A percentile compares a stretch with the other conserved stretches of the same genome.
Evolutionary conservation across 2,888 invertebrate species (phyloP).

Genomic region (Macaria notata): DNA sequence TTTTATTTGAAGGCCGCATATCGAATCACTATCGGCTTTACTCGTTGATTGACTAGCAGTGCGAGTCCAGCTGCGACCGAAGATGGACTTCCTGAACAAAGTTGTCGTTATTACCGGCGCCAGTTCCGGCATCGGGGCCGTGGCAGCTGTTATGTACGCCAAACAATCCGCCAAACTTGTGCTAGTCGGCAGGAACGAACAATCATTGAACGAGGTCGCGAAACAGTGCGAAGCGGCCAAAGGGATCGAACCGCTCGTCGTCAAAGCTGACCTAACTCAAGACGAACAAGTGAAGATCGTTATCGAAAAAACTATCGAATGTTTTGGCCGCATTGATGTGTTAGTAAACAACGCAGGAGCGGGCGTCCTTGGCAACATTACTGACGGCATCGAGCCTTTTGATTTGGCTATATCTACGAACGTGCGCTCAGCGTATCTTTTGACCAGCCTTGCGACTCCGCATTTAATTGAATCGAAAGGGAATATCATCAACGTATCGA

Average conservation of each 20-base stretch:
- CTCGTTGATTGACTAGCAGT: too few relatives aligned
- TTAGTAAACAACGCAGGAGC: conserved; percentile 94
- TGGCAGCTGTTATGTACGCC: conserved; percentile 85
- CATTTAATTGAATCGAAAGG: conserved; percentile 90
- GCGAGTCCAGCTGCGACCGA: conserved; percentile 26
- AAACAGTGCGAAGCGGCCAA: conserved; percentile 76
- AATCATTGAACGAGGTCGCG: conserved; percentile 84
- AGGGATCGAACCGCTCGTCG: conserved; percentile 76
- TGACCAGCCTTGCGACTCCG: conserved; percentile 92
- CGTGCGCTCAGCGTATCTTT: conserved; percentile 87
- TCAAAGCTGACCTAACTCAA: conserved; percentile 85
- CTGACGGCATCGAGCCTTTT: conserved; percentile 90
- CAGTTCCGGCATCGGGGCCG: conserved; percentile 88
- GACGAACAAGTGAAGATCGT: conserved; percentile 86
- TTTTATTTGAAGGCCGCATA: not conserved
- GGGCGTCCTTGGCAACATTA: conserved; percentile 88
- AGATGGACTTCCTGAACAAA: conserved; percentile 83
- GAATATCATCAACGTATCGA: conserved; percentile 95
- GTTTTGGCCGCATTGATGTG: conserved; percentile 87
- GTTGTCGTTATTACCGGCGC: conserved; percentile 86
- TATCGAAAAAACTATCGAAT: conserved; percentile 84
- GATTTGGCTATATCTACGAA: conserved; percentile 93
- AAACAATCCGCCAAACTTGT: conserved; percentile 85
- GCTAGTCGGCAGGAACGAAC: conserved; percentile 86
- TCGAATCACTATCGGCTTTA: not conserved